A percentile compares a stretch with the other conserved stretches of the same genome.
phyloP scores from a whole-genome alignment of 2,888 invertebrate genomes.

The Oithona nana region DNA sequence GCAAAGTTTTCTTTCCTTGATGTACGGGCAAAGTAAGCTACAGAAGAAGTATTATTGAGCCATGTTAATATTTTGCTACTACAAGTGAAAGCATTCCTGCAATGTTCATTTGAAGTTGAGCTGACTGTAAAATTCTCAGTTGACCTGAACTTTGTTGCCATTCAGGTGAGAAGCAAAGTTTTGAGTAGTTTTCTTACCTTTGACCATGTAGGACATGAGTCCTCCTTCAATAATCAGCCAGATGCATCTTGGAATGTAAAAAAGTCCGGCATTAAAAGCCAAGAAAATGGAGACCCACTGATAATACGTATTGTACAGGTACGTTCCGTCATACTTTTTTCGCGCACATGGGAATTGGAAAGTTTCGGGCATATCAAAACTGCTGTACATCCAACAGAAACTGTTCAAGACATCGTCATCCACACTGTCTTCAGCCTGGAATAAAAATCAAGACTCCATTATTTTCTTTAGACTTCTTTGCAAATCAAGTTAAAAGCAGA shows the following conservation, averaged over 20 bases:
- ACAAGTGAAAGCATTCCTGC: too few relatives aligned
- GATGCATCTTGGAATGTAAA: conserved; percentile 14
- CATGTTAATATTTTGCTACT: too few relatives aligned
- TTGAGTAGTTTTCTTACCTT: conserved; percentile 9
- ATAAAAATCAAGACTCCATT: not conserved
- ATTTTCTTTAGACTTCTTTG: not conserved
- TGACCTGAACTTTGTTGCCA: too few relatives aligned
- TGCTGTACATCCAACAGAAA: conserved; percentile 16
- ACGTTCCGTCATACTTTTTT: not conserved
- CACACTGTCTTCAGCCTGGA: conserved; percentile 15
- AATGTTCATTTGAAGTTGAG: too few relatives aligned
- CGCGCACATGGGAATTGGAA: conserved; percentile 5
- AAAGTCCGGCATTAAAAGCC: not conserved
- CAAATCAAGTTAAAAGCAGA: too few relatives aligned
- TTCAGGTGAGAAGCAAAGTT: too few relatives aligned
- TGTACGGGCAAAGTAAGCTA: too few relatives aligned
- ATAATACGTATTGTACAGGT: conserved; percentile 15
- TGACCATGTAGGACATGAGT: conserved; percentile 14
- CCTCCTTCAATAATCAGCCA: conserved; percentile 14
- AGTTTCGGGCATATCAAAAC: conserved; percentile 13
- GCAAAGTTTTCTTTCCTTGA: too few relatives aligned
- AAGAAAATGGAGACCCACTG: conserved; percentile 16
- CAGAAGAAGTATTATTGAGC: too few relatives aligned
- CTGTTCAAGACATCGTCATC: conserved; percentile 16
- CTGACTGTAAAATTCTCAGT: too few relatives aligned